phyloP scores from a whole-genome alignment of 2,113 vertebrate species.

The Ammodytes dubius region DNA sequence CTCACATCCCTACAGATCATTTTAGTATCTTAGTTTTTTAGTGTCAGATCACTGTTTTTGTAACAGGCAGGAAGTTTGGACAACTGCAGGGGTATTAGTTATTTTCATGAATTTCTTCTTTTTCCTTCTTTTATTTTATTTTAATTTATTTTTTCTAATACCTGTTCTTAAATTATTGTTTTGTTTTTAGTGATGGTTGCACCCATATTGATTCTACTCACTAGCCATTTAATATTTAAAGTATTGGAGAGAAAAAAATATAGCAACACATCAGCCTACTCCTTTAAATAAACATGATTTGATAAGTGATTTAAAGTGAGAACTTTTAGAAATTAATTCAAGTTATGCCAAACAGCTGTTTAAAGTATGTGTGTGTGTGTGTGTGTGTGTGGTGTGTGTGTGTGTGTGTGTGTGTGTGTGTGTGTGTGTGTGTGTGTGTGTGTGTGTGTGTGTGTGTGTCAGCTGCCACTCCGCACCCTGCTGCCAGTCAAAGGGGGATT shows the following conservation, averaged over 20 bases:
- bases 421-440: too few species aligned
- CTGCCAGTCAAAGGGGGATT: slow-evolving; percentile 51
- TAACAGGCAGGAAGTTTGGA: background rate
- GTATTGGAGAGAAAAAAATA: background rate
- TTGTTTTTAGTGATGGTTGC: background rate
- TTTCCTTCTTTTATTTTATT: too few species aligned
- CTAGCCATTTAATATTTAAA: too few species aligned
- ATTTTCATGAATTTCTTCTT: too few species aligned
- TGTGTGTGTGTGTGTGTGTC: slow-evolving; percentile 48
- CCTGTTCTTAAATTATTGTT: too few species aligned
- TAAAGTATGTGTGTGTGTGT: slow-evolving; percentile 46
- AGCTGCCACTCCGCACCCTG: slow-evolving; percentile 60
- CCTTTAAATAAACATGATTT: slow-evolving; percentile 8
- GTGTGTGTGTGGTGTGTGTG: too few species aligned
- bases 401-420: too few species aligned
- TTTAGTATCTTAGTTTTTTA: background rate
- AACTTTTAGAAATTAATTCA: slow-evolving; percentile 22
- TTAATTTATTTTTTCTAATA: too few species aligned
- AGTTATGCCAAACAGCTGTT: slow-evolving; percentile 27
- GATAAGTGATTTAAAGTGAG: background rate
- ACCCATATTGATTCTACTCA: background rate
- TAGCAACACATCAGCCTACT: background rate
- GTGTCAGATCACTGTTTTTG: background rate
- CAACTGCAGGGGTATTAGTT: background rate
- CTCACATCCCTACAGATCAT: background rate